Percentiles rank a stretch among this genome's conserved stretches.
Conservation (phyloP, 2,888 invertebrate species). For the Dolichopus griseipennis region DNA sequence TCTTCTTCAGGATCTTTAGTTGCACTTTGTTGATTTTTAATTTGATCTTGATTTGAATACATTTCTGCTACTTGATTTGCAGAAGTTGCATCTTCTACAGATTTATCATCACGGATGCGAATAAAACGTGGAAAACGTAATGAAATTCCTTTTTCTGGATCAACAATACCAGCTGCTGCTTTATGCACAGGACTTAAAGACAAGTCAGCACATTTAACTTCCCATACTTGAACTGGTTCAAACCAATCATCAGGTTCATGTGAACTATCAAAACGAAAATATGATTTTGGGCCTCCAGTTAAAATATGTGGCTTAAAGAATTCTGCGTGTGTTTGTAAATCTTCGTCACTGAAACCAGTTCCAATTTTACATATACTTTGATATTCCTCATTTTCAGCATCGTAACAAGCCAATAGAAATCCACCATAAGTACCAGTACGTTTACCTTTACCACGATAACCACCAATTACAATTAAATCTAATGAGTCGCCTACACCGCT, state of each 20-base stretch:
- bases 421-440: conserved; percentile 90
- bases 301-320: conserved; percentile 69
- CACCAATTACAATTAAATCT: conserved; percentile 93
- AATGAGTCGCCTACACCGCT: conserved; percentile 94
- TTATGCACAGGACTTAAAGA: conserved; percentile 90
- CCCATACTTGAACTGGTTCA: conserved; percentile 82
- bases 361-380: conserved; percentile 84
- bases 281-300: conserved; percentile 63
- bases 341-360: conserved; percentile 80
- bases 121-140: conserved; percentile 88
- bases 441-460: conserved; percentile 85
- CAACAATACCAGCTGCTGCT: conserved; percentile 80
- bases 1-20: conserved; percentile 33
- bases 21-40: conserved; percentile 55
- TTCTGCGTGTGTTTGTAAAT: conserved; percentile 65
- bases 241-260: conserved; percentile 86
- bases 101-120: conserved; percentile 83
- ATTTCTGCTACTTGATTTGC: conserved; percentile 81
- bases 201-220: conserved; percentile 94
- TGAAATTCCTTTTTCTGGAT: conserved; percentile 87
- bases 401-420: conserved; percentile 89
- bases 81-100: conserved; percentile 83
- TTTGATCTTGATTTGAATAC: conserved; percentile 88
- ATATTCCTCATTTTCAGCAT: conserved; percentile 80
- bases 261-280: conserved; percentile 67